These are phyloP conservation scores for Galbula dea DNA, from an alignment of 2,113 vertebrate genomes.

Conservation along the genomic window DNA sequence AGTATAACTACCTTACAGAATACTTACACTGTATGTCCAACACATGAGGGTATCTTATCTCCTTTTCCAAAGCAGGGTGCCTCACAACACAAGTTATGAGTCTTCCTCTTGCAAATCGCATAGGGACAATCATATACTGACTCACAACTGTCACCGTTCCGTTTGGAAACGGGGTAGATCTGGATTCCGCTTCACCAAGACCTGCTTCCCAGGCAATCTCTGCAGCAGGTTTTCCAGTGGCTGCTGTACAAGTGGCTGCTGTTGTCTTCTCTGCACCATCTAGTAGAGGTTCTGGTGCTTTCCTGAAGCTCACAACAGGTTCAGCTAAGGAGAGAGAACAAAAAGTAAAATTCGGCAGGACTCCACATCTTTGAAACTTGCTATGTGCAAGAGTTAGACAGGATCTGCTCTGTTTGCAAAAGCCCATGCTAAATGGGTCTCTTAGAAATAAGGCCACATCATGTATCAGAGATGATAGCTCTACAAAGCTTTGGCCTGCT, in stretches of 20 bases:
- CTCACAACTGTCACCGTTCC: conserved; percentile 84
- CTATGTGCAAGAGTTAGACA: neutral
- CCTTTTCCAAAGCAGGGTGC: conserved; percentile 88
- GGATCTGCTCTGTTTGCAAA: neutral
- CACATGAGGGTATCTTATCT: conserved; percentile 81
- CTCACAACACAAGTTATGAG: conserved; percentile 88
- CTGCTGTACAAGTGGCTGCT: conserved; percentile 91
- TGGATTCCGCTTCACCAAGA: conserved; percentile 80
- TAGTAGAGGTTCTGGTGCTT: conserved; percentile 82
- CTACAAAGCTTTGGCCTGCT: neutral
- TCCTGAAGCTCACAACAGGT: conserved; percentile 88
- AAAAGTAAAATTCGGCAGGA: neutral
- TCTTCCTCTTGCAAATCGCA: conserved; percentile 84
- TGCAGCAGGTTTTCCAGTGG: conserved; percentile 88
- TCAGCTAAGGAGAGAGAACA: conserved; percentile 78
- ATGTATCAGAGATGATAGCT: neutral
- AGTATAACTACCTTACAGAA: neutral
- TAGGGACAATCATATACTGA: conserved; percentile 84
- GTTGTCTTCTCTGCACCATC: conserved; percentile 86
- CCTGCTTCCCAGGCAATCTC: conserved; percentile 89
- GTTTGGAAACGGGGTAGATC: conserved; percentile 78
- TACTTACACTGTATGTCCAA: conserved; percentile 94
- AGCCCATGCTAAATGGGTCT: neutral
- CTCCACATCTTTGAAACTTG: neutral
- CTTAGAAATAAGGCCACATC: fast-evolving